Evolutionary conservation across 2,888 invertebrate species (phyloP), one percentile per base, ranked within the genome.

Genomic region (Acronicta psi): DNA sequence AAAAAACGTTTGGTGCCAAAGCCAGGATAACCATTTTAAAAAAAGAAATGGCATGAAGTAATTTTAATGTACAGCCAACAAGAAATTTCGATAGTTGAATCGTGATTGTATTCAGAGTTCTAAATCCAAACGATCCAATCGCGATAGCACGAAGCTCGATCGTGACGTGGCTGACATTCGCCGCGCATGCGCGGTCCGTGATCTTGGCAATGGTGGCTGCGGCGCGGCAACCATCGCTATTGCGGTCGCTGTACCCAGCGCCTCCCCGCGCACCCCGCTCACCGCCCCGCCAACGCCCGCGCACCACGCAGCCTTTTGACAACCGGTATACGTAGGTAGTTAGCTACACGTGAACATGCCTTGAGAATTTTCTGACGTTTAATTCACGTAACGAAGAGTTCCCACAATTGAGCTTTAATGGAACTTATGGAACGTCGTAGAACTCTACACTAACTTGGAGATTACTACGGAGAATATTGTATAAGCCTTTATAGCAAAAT

Each of bases 171-270:
- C 92, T 92, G 93, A 93, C 93, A 93, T 93, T 93, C 92, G 93
- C 91, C 81, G 88, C 89, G 89, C 89, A 87, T 86, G 88, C 90
- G 87, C 91, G 86, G 92, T 87, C 95, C 95, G 92, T 95, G 95
- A 95, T 95, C 95, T 95, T 95, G 95, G 95, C 95, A 95, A 93
- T 95, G 94, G 88, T 89, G 87, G 90, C 86, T 87, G 89, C 77
- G 83, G 83, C 81, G 84, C 85, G 85, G 87, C 87, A 83, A 84
- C 83, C 83, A 83, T 64, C 82, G 85, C 83, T 90, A 91, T 92
- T 90, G 93, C 93, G 92, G 93, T 92, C 92, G 93, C 88, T 92
- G 93, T 93, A 94, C 93, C 86, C 92, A 79, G 74, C 57, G 54
- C 61, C 75, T 50, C 58, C 69, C 78, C 76, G 64, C 79, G 75